These are phyloP conservation scores for Acridotheres tristis DNA, from an alignment of 2,797 vertebrate species.

Conservation along the genomic window DNA sequence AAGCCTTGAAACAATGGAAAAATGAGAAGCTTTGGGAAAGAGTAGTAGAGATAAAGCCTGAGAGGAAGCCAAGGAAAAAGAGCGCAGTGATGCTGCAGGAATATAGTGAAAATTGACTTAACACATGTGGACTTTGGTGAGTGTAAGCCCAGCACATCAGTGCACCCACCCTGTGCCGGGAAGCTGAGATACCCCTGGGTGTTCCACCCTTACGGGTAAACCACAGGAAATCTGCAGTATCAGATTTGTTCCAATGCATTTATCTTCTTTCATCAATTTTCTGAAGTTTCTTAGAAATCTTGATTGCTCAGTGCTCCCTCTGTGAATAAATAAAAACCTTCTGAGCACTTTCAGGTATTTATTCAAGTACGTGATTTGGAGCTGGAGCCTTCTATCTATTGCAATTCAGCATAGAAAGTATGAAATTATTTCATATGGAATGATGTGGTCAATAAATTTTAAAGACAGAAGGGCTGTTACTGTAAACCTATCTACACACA, in stretches of 20 bases:
- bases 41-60: neutral
- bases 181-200: neutral
- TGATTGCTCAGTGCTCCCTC: neutral
- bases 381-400: neutral
- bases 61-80: neutral
- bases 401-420: neutral
- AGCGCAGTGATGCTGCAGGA: neutral
- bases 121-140: neutral
- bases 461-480: neutral
- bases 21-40: neutral
- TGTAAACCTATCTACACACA: neutral
- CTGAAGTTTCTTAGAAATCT: neutral
- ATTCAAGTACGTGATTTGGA: neutral
- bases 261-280: neutral
- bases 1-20: neutral
- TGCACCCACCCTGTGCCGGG: rapidly evolving
- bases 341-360: neutral
- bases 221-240: neutral
- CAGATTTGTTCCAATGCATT: neutral
- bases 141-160: rapidly evolving
- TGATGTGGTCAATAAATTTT: neutral
- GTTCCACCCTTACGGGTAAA: rapidly evolving
- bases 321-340: neutral
- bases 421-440: neutral
- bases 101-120: neutral